These are phyloP conservation scores for Phorcus lineatus DNA, from an alignment of 2,888 invertebrate species.

Conservation along the genomic window DNA sequence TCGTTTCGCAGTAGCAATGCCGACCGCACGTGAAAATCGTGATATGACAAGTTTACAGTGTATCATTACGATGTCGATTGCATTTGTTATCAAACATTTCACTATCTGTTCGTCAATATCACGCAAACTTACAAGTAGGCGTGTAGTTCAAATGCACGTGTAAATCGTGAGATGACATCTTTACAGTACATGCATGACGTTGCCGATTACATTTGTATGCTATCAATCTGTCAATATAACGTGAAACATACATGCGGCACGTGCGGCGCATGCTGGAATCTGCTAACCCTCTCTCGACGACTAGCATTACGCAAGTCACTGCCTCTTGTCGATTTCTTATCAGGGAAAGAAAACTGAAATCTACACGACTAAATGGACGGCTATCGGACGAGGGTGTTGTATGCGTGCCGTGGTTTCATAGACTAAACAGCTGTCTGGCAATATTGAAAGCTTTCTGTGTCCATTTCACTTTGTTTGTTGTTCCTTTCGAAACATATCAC, in stretches of 20 bases:
- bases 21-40: not conserved
- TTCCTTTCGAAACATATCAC: too few species aligned
- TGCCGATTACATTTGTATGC: not conserved
- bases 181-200: not conserved
- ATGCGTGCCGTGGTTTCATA: not conserved
- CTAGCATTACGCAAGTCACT: not conserved
- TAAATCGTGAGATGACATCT: not conserved
- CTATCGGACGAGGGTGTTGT: not conserved
- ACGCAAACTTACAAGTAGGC: too few species aligned
- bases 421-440: slow-evolving; percentile 5
- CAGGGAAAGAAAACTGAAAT: not conserved
- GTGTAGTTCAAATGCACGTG: not conserved
- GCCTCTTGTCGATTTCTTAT: slow-evolving; percentile 15
- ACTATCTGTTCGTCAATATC: not conserved
- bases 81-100: not conserved
- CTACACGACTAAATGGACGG: slow-evolving; percentile 3
- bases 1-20: too few species aligned
- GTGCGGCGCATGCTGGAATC: slow-evolving; percentile 9
- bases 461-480: too few species aligned
- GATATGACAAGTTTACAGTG: not conserved
- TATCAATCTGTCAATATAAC: not conserved
- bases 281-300: not conserved
- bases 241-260: slow-evolving; percentile 8
- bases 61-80: not conserved
- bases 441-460: not conserved